Conservation (phyloP, 2,888 invertebrate species). For the Sinodicranocentrus sp. region DNA sequence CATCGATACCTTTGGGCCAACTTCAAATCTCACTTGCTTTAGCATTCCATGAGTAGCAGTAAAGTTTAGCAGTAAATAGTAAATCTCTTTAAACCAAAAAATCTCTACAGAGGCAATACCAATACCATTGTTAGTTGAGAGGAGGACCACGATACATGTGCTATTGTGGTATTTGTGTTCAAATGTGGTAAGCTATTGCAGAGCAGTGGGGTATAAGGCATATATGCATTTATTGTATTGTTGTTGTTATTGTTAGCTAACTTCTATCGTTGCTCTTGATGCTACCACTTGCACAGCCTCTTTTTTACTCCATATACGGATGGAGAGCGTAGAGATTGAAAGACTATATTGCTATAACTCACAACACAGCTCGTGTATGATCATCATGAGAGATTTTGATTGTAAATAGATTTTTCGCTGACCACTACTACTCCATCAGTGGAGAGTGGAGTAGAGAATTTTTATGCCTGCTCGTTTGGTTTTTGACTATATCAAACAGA, state of each 20-base stretch:
- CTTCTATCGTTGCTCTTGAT: neutral
- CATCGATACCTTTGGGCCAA: neutral
- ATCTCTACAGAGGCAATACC: neutral
- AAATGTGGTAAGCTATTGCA: neutral
- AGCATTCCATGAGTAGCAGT: too few species aligned
- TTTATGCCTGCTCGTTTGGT: neutral
- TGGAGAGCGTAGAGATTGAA: constrained; percentile 17
- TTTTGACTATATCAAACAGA: neutral
- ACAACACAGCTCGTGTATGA: too few species aligned
- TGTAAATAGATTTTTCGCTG: constrained; percentile 16
- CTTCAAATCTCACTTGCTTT: neutral
- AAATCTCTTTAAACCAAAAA: too few species aligned
- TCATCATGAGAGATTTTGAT: constrained; percentile 13
- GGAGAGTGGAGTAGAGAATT: too few species aligned
- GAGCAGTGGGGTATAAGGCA: too few species aligned
- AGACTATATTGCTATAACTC: too few species aligned
- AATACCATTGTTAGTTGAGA: neutral
- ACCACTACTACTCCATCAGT: constrained; percentile 14
- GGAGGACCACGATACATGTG: constrained; percentile 9
- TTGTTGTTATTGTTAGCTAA: constrained; percentile 33
- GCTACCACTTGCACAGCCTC: constrained; percentile 13
- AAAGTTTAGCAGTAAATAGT: too few species aligned
- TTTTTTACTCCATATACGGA: constrained; percentile 32
- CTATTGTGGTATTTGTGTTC: constrained; percentile 4
- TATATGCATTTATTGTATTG: constrained; percentile 21